Evolutionary conservation across 2,888 invertebrate genomes (phyloP).

Genomic region (Spodoptera littoralis): DNA sequence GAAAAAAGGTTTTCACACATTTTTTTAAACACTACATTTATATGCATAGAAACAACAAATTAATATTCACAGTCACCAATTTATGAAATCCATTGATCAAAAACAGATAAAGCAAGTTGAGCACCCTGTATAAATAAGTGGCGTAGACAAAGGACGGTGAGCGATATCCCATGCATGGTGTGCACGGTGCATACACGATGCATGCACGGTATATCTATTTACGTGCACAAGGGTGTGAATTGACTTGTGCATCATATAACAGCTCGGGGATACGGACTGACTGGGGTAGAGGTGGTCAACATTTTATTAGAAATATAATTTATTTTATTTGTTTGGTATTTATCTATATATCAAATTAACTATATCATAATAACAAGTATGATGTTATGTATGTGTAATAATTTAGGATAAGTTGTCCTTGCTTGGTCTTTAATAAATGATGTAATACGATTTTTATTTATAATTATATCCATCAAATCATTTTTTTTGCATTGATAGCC

Average conservation of each 20-base stretch:
- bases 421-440: no score
- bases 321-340: slow-evolving; percentile 1
- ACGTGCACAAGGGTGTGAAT: slow-evolving; percentile 67
- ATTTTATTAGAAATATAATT: slow-evolving; percentile 49
- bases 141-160: slow-evolving; percentile 37
- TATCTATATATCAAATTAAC: no score
- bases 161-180: slow-evolving; percentile 45
- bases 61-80: no score
- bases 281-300: slow-evolving; percentile 67
- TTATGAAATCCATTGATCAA: background rate
- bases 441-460: no score
- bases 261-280: slow-evolving; percentile 74
- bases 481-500: no score
- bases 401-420: no score
- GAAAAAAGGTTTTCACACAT: no score
- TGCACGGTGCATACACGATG: slow-evolving; percentile 8
- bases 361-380: no score
- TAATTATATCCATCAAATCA: no score
- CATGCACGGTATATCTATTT: slow-evolving; percentile 47
- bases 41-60: no score
- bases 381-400: no score
- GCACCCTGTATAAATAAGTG: slow-evolving; percentile 1
- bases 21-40: no score
- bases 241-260: slow-evolving; percentile 82
- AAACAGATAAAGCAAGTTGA: slow-evolving; percentile 2